phyloP scores from a whole-genome alignment of 2,888 invertebrate genomes.

The Fragum sueziense region DNA sequence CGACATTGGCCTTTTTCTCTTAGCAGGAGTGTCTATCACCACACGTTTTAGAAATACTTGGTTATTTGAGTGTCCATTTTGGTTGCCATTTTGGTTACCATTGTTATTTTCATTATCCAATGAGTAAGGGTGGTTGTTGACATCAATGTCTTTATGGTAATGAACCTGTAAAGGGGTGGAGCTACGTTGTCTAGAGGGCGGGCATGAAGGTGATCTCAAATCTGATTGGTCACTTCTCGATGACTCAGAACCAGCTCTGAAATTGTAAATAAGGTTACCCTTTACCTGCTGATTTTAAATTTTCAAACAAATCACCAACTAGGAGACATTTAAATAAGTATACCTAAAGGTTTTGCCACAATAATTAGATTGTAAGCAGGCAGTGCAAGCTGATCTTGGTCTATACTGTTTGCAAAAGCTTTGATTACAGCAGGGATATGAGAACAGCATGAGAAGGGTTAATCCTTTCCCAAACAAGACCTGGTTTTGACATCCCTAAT shows the following conservation, averaged over 20 bases:
- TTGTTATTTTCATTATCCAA: slow-evolving; percentile 11
- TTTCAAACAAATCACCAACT: no score
- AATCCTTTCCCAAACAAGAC: no score
- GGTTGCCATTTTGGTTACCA: neutral
- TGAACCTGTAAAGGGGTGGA: slow-evolving; percentile 27
- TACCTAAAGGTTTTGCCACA: no score
- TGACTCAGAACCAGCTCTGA: slow-evolving; percentile 35
- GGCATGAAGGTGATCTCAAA: slow-evolving; percentile 1
- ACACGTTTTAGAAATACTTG: slow-evolving; percentile 48
- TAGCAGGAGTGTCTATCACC: slow-evolving; percentile 28
- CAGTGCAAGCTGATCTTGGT: no score
- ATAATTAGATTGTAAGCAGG: no score
- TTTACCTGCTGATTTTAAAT: no score
- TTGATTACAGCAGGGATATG: no score
- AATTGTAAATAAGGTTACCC: no score
- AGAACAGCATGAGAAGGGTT: no score
- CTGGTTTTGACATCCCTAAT: no score
- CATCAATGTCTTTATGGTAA: slow-evolving; percentile 46
- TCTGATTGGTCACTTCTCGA: slow-evolving; percentile 20
- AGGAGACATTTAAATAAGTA: no score
- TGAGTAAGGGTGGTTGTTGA: slow-evolving; percentile 56
- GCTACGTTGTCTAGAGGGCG: slow-evolving; percentile 26
- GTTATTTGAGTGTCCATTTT: slow-evolving; percentile 3
- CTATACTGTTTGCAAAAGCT: no score
- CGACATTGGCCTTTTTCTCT: slow-evolving; percentile 52